Evolutionary conservation across 2,888 invertebrate species (phyloP), one percentile per base, ranked within the genome.

Genomic region (Drosophila vallismaia): DNA sequence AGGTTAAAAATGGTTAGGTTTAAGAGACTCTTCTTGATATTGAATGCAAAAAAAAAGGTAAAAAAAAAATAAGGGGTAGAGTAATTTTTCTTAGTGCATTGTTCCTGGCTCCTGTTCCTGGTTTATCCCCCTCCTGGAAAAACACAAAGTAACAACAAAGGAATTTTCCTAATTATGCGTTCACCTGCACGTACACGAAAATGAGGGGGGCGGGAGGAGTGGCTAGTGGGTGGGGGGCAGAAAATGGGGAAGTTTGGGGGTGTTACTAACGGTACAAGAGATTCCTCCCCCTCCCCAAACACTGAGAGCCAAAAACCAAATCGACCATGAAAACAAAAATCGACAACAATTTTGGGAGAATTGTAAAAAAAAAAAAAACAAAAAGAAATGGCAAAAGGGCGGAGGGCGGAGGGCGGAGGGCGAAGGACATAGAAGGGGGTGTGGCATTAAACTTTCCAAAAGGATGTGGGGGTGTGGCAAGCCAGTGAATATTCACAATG

Each of bases 101-200:
- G n/a, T 9, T n/a, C 2, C 44, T 6, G 33, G 10, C n/a, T 54
- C 45, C 45, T 59, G 42, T 19, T 36, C 28, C 42, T 4, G 12
- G 36, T 44, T 63, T 6, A 31, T 10, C 33, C 19, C 44, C 42
- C 10, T 36, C 58, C 31, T 9, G 26, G 36, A n/a, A 60, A 51
- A 42, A 14, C 14, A 46, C 31, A 28, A 28, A 54, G 49, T 46
- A 36, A 48, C 45, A 69, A 53, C 50, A 74, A 48, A 67, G 57
- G 63, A 64, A 82, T 85, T 77, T 82, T 72, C 76, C 85, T 82
- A 85, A 85, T 82, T 85, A 79, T 85, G 82, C 82, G 79, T 77
- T 82, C 46, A 72, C 79, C 77, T 85, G 77, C 82, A 82, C 82
- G 82, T 79, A 68, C 82, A 53, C 74, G 62, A 9, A 63, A 62